Evolutionary conservation across 2,113 vertebrate species (phyloP).

Genomic region (Clinocottus analis): DNA sequence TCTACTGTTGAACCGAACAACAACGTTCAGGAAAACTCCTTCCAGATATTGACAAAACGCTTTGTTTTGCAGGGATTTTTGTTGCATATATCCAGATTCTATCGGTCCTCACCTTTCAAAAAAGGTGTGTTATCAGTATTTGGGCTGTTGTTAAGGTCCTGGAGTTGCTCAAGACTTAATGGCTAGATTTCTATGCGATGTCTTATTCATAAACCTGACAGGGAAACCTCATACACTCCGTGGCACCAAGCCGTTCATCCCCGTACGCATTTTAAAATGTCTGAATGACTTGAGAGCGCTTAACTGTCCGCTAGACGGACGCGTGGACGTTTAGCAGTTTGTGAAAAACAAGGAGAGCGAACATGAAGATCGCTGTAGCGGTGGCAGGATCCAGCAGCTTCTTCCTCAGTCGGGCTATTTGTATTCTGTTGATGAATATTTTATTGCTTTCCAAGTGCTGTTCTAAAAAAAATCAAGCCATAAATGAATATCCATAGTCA

Average conservation of each 20-base stretch:
- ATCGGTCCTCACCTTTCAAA: no score
- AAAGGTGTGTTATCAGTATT: no score
- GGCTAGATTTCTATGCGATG: neutral
- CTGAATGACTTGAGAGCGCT: neutral
- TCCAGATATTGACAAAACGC: no score
- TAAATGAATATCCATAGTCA: slow-evolving; percentile 76
- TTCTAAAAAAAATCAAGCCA: slow-evolving; percentile 74
- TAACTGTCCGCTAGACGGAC: neutral
- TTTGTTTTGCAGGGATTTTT: no score
- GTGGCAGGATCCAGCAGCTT: slow-evolving; percentile 84
- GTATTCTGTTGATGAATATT: slow-evolving; percentile 84
- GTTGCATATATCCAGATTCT: no score
- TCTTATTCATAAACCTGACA: neutral
- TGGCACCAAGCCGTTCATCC: neutral
- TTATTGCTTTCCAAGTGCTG: slow-evolving; percentile 79
- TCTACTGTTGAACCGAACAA: no score
- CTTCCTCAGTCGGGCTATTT: slow-evolving; percentile 85
- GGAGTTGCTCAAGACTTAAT: no score
- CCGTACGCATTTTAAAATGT: neutral
- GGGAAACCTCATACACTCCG: neutral
- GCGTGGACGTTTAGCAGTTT: neutral
- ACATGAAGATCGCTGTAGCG: slow-evolving; percentile 54
- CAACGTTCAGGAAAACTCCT: no score
- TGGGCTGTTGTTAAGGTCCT: no score
- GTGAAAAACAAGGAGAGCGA: neutral